Conservation (phyloP, 2,888 invertebrate genomes). For the Drosophila formosana region DNA sequence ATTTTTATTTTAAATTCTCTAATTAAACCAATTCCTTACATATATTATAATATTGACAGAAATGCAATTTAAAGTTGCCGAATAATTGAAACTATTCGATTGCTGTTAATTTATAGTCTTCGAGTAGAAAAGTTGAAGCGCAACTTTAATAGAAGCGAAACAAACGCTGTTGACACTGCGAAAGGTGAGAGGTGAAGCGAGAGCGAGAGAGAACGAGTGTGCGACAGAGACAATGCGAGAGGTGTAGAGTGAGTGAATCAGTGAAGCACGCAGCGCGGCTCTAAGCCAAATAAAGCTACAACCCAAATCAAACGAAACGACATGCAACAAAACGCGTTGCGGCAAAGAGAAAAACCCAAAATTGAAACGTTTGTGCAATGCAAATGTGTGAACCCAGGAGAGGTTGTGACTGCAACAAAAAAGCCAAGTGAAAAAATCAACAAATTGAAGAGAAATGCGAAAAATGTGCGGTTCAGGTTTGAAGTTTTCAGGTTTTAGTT, state of each 20-base stretch:
- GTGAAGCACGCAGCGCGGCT: constrained; percentile 15
- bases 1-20: background rate
- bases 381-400: constrained; percentile 31
- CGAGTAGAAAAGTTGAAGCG: background rate
- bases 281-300: constrained; percentile 69
- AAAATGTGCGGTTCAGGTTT: constrained; percentile 23
- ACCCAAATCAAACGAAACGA: constrained; percentile 64
- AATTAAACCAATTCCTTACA: background rate
- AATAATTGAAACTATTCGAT: constrained; percentile 1
- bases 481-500: constrained; percentile 20
- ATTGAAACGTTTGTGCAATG: constrained; percentile 44
- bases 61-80: background rate
- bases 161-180: constrained; percentile 25
- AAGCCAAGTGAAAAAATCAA: background rate
- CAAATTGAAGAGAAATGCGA: background rate
- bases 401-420: constrained; percentile 19
- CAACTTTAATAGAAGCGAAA: constrained; percentile 33
- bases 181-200: constrained; percentile 1
- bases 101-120: constrained; percentile 13
- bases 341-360: constrained; percentile 28
- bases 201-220: background rate
- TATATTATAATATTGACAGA: background rate
- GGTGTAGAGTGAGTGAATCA: constrained; percentile 3
- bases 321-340: constrained; percentile 31
- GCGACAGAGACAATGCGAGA: background rate